Conservation (phyloP, 2,888 invertebrate genomes). For the Polietes domitor region DNA sequence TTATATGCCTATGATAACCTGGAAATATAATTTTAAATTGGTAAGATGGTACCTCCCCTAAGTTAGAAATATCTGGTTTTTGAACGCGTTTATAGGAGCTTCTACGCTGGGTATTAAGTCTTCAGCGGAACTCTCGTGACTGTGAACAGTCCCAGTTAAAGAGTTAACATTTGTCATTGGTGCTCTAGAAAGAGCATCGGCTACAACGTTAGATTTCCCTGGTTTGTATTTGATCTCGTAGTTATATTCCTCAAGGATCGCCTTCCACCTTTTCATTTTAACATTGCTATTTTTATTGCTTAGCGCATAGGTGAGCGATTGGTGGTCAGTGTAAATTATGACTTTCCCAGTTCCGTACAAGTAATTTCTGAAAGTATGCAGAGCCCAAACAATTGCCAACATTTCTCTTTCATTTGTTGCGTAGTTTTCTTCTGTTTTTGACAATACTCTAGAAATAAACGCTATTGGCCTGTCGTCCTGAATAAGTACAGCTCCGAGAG, state of each 20-base stretch:
- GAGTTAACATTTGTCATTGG: constrained; percentile 19
- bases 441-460: constrained; percentile 44
- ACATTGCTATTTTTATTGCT: constrained; percentile 23
- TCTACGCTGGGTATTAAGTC: not conserved
- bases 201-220: not conserved
- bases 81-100: not conserved
- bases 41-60: not conserved
- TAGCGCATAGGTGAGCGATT: constrained; percentile 22
- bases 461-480: constrained; percentile 33
- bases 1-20: not conserved
- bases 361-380: constrained; percentile 30
- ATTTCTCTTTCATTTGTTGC: constrained; percentile 44
- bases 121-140: not conserved
- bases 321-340: constrained; percentile 47
- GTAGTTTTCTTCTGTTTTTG: constrained; percentile 41
- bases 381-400: constrained; percentile 39
- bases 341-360: constrained; percentile 43
- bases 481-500: constrained; percentile 1
- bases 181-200: constrained; percentile 55
- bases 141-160: not conserved
- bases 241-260: constrained; percentile 19
- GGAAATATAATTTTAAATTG: not conserved
- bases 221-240: constrained; percentile 6
- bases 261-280: constrained; percentile 29
- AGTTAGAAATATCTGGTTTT: not conserved